A percentile compares a stretch with the other conserved stretches of the same genome.
Conservation (phyloP, 2,888 invertebrate genomes). For the Cephus nigrinus region DNA sequence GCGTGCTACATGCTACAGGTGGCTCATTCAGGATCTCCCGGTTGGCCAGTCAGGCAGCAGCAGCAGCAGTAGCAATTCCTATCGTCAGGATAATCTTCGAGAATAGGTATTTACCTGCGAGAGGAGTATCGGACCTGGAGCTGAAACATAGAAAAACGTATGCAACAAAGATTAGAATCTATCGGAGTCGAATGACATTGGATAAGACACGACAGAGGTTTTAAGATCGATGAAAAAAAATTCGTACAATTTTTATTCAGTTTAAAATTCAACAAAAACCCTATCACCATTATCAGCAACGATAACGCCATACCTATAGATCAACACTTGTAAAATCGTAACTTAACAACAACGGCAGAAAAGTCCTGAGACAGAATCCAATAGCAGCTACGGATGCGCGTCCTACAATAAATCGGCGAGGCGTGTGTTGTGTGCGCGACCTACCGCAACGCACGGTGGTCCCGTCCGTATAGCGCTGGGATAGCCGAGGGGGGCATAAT, state of each 20-base stretch:
- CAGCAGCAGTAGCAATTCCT: too few species aligned
- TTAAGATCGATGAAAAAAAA: too few species aligned
- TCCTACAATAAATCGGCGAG: constrained; percentile 50
- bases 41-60: neutral
- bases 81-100: too few species aligned
- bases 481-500: constrained; percentile 54
- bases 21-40: constrained; percentile 17
- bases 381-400: constrained; percentile 7
- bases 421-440: constrained; percentile 48
- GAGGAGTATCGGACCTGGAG: too few species aligned
- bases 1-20: constrained; percentile 19
- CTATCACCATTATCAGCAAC: too few species aligned
- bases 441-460: constrained; percentile 58
- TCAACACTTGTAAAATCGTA: neutral
- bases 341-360: neutral
- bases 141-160: neutral
- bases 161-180: neutral
- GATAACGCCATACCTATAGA: too few species aligned
- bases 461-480: constrained; percentile 28
- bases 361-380: neutral
- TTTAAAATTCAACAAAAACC: too few species aligned
- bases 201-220: too few species aligned
- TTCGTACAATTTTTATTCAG: too few species aligned
- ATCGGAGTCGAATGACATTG: neutral
- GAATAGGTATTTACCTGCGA: too few species aligned